Conservation (phyloP, 2,113 vertebrate species). For the Halcyon malimbica region DNA sequence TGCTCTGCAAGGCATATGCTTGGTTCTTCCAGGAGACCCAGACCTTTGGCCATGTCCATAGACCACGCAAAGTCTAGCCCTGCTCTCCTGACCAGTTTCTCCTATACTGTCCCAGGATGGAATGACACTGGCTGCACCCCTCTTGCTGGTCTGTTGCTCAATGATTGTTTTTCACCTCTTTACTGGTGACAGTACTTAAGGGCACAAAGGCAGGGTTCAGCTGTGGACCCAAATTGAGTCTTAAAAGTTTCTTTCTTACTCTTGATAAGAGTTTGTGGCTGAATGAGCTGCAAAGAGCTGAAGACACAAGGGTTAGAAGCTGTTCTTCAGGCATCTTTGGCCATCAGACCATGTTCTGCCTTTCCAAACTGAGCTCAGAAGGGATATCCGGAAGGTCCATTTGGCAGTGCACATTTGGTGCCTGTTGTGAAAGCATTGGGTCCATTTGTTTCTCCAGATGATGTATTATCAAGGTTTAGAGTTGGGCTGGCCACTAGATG, state of each 20-base stretch:
- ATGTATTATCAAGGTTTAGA: neutral
- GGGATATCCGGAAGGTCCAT: neutral
- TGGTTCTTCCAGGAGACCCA: neutral
- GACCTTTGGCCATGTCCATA: neutral
- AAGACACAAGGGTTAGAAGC: neutral
- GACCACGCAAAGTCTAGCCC: neutral
- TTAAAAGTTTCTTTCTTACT: neutral
- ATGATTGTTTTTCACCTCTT: neutral
- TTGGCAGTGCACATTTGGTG: neutral
- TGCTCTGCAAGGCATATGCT: neutral
- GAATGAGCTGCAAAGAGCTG: neutral
- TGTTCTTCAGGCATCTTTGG: neutral
- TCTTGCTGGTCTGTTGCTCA: neutral
- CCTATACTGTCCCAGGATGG: neutral
- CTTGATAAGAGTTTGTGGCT: neutral
- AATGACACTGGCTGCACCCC: neutral
- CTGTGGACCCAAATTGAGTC: neutral
- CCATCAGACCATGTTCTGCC: neutral
- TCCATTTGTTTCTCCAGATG: neutral
- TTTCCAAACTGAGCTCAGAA: neutral
- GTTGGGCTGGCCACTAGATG: neutral
- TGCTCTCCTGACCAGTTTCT: neutral
- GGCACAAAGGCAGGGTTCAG: neutral
- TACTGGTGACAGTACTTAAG: neutral
- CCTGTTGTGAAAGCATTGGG: neutral